Evolutionary conservation across 2,888 invertebrate species (phyloP).

Genomic region (Drosophila tripunctata): DNA sequence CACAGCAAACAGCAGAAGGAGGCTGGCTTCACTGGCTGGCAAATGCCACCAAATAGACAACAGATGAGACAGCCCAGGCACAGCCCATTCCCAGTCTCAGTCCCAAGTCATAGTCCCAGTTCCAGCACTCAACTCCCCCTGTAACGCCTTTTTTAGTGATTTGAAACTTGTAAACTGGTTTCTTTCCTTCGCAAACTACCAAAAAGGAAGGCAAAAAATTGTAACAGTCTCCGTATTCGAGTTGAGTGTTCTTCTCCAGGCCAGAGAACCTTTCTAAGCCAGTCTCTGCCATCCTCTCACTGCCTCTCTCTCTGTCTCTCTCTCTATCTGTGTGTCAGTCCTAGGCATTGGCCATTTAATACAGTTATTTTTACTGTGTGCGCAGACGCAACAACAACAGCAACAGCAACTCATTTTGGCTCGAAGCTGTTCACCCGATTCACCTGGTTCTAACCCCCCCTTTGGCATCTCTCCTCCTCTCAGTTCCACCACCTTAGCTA

Average conservation of each 20-base stretch:
- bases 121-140: slow-evolving; percentile 47
- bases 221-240: slow-evolving; percentile 55
- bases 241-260: slow-evolving; percentile 9
- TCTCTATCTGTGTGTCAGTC: slow-evolving; percentile 28
- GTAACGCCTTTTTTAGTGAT: slow-evolving; percentile 59
- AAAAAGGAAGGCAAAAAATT: slow-evolving; percentile 42
- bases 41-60: slow-evolving; percentile 62
- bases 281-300: slow-evolving; percentile 4
- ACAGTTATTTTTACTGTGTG: slow-evolving; percentile 68
- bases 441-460: slow-evolving; percentile 12
- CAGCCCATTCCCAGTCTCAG: slow-evolving; percentile 55
- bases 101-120: slow-evolving; percentile 5
- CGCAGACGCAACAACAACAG: slow-evolving; percentile 34
- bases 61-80: slow-evolving; percentile 73
- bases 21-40: slow-evolving; percentile 18
- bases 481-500: background rate
- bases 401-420: slow-evolving; percentile 43
- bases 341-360: slow-evolving; percentile 72
- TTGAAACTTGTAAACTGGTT: slow-evolving; percentile 49
- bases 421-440: slow-evolving; percentile 54
- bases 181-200: slow-evolving; percentile 5
- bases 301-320: background rate
- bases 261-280: slow-evolving; percentile 48
- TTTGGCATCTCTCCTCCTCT: background rate
- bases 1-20: slow-evolving; percentile 50